Conservation (phyloP, 2,113 vertebrate genomes). For the Orycteropus afer region DNA sequence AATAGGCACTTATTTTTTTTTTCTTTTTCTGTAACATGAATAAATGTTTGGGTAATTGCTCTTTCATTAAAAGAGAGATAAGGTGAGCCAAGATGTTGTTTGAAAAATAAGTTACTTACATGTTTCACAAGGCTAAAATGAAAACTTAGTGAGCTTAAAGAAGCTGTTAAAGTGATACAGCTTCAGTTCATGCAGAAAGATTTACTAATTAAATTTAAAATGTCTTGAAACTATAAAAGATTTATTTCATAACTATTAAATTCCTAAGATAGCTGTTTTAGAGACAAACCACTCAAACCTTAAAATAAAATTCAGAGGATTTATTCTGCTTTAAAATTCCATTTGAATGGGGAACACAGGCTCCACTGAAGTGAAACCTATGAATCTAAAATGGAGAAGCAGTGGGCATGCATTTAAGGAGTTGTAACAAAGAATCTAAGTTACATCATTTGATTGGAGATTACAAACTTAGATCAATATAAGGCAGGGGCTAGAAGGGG, state of each 20-base stretch:
- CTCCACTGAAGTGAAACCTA: too few relatives aligned
- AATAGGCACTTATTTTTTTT: not conserved
- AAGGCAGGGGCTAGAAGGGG: too few relatives aligned
- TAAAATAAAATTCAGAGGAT: too few relatives aligned
- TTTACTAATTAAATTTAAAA: slow-evolving; percentile 55
- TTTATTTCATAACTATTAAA: slow-evolving; percentile 34
- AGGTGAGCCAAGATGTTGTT: not conserved
- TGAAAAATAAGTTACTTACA: not conserved
- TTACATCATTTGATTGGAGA: too few relatives aligned
- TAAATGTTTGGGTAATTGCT: not conserved
- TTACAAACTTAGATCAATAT: too few relatives aligned
- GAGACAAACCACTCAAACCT: too few relatives aligned
- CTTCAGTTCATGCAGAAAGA: not conserved
- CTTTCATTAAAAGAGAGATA: not conserved
- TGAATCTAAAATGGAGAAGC: too few relatives aligned
- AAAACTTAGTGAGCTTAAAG: not conserved
- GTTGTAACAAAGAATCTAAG: too few relatives aligned
- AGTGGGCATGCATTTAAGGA: too few relatives aligned
- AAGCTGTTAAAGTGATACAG: slow-evolving; percentile 24
- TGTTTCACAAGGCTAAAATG: slow-evolving; percentile 16
- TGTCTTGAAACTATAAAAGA: slow-evolving; percentile 50
- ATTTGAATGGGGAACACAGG: too few relatives aligned
- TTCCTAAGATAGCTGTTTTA: not conserved
- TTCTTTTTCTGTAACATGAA: not conserved
- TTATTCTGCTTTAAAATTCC: too few relatives aligned